Evolutionary conservation across 2,888 invertebrate species (phyloP).

Genomic region (Dioctria linearis): DNA sequence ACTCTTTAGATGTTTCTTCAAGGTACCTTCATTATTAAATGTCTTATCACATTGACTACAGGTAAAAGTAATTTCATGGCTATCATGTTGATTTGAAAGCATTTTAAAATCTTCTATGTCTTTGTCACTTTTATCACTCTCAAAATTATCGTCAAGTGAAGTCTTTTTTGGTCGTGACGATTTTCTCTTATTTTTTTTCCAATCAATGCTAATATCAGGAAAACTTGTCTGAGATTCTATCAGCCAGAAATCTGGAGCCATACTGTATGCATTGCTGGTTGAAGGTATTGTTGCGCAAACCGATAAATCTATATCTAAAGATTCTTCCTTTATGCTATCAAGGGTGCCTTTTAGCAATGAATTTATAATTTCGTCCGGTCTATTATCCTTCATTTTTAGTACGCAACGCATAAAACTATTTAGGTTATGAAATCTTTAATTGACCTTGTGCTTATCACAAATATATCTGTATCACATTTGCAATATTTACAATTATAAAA

Average conservation of each 20-base stretch:
- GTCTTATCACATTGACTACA: slow-evolving; percentile 68
- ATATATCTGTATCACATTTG: slow-evolving; percentile 55
- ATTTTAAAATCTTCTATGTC: slow-evolving; percentile 29
- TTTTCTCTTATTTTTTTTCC: slow-evolving; percentile 17
- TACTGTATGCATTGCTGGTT: slow-evolving; percentile 63
- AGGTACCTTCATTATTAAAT: slow-evolving; percentile 65
- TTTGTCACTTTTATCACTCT: not conserved
- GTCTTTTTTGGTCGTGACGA: not conserved
- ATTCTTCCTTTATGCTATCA: slow-evolving; percentile 70
- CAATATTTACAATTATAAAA: slow-evolving; percentile 1
- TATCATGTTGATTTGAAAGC: slow-evolving; percentile 63
- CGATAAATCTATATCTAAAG: slow-evolving; percentile 68
- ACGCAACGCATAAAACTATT: not conserved
- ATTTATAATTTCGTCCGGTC: slow-evolving; percentile 67
- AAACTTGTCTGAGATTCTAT: slow-evolving; percentile 4
- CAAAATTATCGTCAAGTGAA: too few species aligned
- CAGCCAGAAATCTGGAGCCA: slow-evolving; percentile 66
- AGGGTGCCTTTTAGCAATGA: slow-evolving; percentile 68
- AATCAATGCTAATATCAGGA: slow-evolving; percentile 10
- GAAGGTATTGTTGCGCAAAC: slow-evolving; percentile 69
- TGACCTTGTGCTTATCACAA: slow-evolving; percentile 56
- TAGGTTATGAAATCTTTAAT: slow-evolving; percentile 52
- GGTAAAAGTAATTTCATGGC: slow-evolving; percentile 66
- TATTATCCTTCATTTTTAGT: slow-evolving; percentile 60
- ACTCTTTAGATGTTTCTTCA: slow-evolving; percentile 68